These are phyloP conservation scores for Sipha maydis DNA, from an alignment of 2,888 invertebrate genomes.

Conservation along the genomic window DNA sequence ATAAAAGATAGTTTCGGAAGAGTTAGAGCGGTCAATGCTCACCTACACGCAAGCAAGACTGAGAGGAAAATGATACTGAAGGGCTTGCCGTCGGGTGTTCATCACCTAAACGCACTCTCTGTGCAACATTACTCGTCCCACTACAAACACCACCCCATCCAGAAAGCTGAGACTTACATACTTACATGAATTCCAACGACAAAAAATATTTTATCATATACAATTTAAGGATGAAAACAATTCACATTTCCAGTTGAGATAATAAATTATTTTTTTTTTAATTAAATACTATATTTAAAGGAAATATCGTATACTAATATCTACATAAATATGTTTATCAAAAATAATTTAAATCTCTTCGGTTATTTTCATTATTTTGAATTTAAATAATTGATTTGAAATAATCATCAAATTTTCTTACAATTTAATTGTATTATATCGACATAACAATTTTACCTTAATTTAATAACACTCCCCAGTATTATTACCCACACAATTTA, in stretches of 20 bases:
- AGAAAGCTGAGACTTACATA: not conserved
- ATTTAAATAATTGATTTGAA: too few relatives aligned
- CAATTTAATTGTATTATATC: not conserved
- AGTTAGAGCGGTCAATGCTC: constrained; percentile 32
- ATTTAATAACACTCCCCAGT: not conserved
- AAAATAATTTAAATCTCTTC: not conserved
- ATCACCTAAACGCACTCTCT: constrained; percentile 47
- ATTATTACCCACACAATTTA: not conserved
- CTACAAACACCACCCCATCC: not conserved
- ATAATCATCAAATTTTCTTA: not conserved
- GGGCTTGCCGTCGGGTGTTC: constrained; percentile 47
- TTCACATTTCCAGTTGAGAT: not conserved
- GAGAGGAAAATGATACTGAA: constrained; percentile 44
- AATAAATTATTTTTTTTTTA: not conserved
- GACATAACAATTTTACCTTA: not conserved
- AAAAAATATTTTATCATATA: not conserved
- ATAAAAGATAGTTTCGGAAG: not conserved
- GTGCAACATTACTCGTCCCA: not conserved
- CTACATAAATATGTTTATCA: not conserved
- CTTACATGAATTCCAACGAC: constrained; percentile 2
- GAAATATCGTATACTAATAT: not conserved
- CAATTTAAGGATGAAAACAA: not conserved
- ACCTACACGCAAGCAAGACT: constrained; percentile 35
- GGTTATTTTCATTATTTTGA: not conserved
- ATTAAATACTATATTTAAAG: not conserved